Conservation (phyloP, 2,888 invertebrate genomes). For the Exocentrus adspersus region DNA sequence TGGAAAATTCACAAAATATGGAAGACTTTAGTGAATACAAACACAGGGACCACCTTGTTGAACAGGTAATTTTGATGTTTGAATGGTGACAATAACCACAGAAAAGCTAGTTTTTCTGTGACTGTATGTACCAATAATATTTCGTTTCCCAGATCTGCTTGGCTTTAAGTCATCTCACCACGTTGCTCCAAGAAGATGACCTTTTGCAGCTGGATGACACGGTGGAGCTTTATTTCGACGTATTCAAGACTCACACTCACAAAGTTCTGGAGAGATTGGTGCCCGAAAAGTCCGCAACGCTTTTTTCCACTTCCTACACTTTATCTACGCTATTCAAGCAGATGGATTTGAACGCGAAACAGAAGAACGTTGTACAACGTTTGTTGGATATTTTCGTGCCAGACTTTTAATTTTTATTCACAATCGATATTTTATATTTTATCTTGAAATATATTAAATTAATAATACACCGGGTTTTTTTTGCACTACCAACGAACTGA, state of each 20-base stretch:
- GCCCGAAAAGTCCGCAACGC: slow-evolving; percentile 61
- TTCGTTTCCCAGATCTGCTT: slow-evolving; percentile 73
- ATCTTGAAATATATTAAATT: slow-evolving; percentile 3
- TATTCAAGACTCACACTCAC: slow-evolving; percentile 58
- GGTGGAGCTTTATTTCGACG: slow-evolving; percentile 64
- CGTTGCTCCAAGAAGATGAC: slow-evolving; percentile 69
- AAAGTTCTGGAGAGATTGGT: slow-evolving; percentile 60
- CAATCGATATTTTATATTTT: slow-evolving; percentile 11
- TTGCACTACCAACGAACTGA: no score
- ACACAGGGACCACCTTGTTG: slow-evolving; percentile 85
- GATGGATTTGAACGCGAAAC: slow-evolving; percentile 18
- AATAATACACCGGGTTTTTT: background rate
- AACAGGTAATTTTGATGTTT: no score
- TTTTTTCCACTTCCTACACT: slow-evolving; percentile 53
- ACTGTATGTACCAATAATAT: no score
- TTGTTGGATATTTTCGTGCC: slow-evolving; percentile 30
- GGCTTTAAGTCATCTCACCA: slow-evolving; percentile 77
- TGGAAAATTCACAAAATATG: slow-evolving; percentile 81
- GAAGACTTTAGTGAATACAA: slow-evolving; percentile 86
- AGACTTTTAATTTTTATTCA: slow-evolving; percentile 18
- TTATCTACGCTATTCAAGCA: slow-evolving; percentile 23
- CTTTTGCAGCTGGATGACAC: slow-evolving; percentile 67
- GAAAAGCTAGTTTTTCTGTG: no score
- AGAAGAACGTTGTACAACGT: slow-evolving; percentile 27
- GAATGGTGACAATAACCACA: no score